Base-by-base conservation (phyloP, 2,888 invertebrate genomes). In the Synergus itoensis region DNA sequence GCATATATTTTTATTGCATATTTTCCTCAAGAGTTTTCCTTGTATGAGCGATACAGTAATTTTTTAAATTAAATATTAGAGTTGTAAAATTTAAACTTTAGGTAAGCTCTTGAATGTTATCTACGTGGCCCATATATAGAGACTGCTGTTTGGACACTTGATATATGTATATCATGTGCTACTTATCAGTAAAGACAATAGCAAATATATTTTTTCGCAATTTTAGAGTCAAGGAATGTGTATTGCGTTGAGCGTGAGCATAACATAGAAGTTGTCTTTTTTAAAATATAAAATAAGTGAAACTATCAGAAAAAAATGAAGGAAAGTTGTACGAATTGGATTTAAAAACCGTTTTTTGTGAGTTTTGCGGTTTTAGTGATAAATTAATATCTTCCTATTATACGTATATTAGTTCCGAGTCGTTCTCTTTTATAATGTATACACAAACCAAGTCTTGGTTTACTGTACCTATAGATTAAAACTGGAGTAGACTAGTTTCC, bases 111-210 rank as follows among this genome's bases (percentile, higher is more conserved):
- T 62, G 21, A 62, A 28, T 36, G 36, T 21, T 28, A 62, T 21
- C 62, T 62, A 62, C 28, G 12, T 62, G 62, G 62, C 28, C 28
- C 28, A 28, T 28, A 62, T 28, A 62, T 60, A 2, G 11, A 62
- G 28, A 28, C 28, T 21, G 28, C 62, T 62, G 62, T 62, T 62
- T 62, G 28, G 62, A 62, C 28, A 62, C 62, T 28, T 5, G 4
- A 62, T 14, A 53, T 16, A 53, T 60, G 12, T 69, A 48, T 9
- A 48, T 69, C 67, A 69, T 45, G 45, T 69, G 69, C 28, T 48
- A 48, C 69, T 69, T 69, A 69, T 69, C 69, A 69, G 69, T 69
- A 69, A 36, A 69, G 69, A 69, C 48, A 69, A 69, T 18, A 18
- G 18, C 14, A 12, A 62, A 21, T 62, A 28, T 62, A 28, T 21